Percentiles rank a stretch among this genome's conserved stretches.
These are phyloP conservation scores for Papilio demoleus DNA, from an alignment of 2,888 invertebrate species.

Conservation along the genomic window DNA sequence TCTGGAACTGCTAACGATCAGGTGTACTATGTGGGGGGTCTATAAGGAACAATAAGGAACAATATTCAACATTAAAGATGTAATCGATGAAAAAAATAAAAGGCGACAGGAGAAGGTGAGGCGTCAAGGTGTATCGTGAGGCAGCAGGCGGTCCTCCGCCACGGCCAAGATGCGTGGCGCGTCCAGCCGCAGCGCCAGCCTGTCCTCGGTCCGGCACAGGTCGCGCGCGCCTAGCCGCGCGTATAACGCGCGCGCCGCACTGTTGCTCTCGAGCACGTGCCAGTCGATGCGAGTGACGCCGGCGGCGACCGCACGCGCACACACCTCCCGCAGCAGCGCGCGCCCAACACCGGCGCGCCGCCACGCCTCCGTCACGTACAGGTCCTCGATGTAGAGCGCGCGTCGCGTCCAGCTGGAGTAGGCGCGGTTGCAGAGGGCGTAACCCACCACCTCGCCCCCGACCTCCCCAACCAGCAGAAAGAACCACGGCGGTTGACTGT, in stretches of 20 bases:
- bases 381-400: slow-evolving; percentile 92
- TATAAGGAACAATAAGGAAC: too few species aligned
- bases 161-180: slow-evolving; percentile 55
- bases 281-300: slow-evolving; percentile 88
- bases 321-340: slow-evolving; percentile 79
- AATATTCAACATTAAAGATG: not conserved
- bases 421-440: slow-evolving; percentile 90
- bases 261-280: slow-evolving; percentile 89
- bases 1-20: too few species aligned
- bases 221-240: slow-evolving; percentile 85
- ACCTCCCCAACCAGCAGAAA: slow-evolving; percentile 84
- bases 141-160: slow-evolving; percentile 47
- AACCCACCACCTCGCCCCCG: slow-evolving; percentile 84
- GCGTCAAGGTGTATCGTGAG: slow-evolving; percentile 39
- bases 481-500: slow-evolving; percentile 84
- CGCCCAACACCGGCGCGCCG: slow-evolving; percentile 86
- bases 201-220: slow-evolving; percentile 61
- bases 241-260: slow-evolving; percentile 91
- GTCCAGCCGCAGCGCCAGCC: slow-evolving; percentile 70
- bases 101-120: not conserved
- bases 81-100: not conserved
- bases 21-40: too few species aligned
- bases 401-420: slow-evolving; percentile 95
- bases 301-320: slow-evolving; percentile 52
- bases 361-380: slow-evolving; percentile 88